Base-by-base conservation (phyloP, 2,888 invertebrate species). In the Boloria selene region DNA sequence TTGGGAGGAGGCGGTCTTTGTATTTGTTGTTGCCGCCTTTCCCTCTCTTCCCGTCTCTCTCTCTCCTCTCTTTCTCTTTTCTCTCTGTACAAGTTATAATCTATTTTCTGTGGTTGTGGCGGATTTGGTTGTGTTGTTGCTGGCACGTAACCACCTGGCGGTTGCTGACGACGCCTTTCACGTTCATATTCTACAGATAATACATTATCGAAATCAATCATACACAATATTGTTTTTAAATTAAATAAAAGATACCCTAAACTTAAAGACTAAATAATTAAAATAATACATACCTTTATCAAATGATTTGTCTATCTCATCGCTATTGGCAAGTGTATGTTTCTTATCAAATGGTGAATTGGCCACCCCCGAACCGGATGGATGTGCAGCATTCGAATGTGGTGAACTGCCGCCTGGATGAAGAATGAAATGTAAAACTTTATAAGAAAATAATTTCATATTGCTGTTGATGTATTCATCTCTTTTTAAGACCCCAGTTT, bases 1-100 rank as follows among this genome's bases (percentile, higher is more conserved):
- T 50, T 59, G 70, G 70, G 73, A 67, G 44, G 77, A 63, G 71
- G 67, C 14, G 74, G 72, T 54, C 74, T 66, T 62, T 73, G 68
- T 47, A 64, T 26, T 49, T 69, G 67, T 50, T 80, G 75, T 66
- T 82, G 82, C 70, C 84, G 77, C 69, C 87, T 82, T 71, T 86
- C 84, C 69, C 87, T 71, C 71, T 81, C 84, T 73, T 80, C 86
- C 22, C 90, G 77, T 69, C 93, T 83, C 65, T 94, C 93, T 2
- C 93, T 79, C 65, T 94, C 94, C 70, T 94, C 85, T 42, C 94
- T 87, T 74, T 95, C 95, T 56, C 93, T 90, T 77, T 95, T 94
- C 78, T 95, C 95, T 22, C 94, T 87, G 79, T 95, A 95, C 13
- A 94, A 92, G 64, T 94, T 93, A 74, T 94, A 93, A 77, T 93